Conservation (phyloP, 2,797 vertebrate species). For the Ambastaia sidthimunki region DNA sequence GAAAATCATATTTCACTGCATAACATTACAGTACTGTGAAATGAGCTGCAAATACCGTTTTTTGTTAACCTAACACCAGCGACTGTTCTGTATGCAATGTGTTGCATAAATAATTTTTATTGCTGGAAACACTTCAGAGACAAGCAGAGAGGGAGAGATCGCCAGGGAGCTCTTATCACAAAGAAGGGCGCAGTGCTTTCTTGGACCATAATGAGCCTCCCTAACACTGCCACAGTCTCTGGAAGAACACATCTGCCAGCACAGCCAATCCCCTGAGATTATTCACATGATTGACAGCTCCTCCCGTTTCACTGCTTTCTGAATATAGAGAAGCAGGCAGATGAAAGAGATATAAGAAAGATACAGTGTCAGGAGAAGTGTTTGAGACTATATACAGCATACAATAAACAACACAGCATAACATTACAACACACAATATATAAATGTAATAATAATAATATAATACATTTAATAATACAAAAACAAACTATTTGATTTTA, state of each 20-base stretch:
- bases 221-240: conserved; percentile 71
- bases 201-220: conserved; percentile 79
- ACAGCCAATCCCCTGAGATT: conserved; percentile 76
- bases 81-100: not conserved
- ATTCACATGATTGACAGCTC: conserved; percentile 76
- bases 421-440: no score
- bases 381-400: conserved; percentile 2
- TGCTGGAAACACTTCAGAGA: conserved; percentile 23
- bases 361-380: conserved; percentile 35
- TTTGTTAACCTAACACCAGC: conserved; percentile 20
- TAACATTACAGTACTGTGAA: not conserved
- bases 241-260: conserved; percentile 75
- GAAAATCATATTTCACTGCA: not conserved
- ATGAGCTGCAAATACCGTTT: not conserved
- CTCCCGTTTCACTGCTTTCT: conserved; percentile 47
- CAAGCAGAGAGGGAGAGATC: not conserved
- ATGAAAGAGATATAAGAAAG: conserved; percentile 22
- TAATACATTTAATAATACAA: not conserved
- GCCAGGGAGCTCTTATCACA: conserved; percentile 67
- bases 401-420: no score
- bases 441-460: not conserved
- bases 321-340: conserved; percentile 23
- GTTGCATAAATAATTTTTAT: conserved; percentile 6
- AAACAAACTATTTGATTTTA: no score
- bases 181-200: conserved; percentile 72